phyloP scores from a whole-genome alignment of 2,888 invertebrate genomes.

The Odontocerum albicorne region DNA sequence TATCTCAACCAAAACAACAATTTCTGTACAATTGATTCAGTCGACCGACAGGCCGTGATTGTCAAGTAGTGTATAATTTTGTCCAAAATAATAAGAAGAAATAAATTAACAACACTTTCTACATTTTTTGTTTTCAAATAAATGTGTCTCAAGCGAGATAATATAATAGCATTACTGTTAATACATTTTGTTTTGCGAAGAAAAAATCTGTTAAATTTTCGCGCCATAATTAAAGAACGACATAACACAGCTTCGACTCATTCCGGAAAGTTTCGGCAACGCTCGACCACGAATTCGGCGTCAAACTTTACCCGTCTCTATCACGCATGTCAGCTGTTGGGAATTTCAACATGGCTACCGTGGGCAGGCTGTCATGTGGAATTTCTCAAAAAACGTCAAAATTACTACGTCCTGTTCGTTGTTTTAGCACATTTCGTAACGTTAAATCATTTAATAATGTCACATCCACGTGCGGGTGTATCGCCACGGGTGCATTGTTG shows the following conservation, averaged over 20 bases:
- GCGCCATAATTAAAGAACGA: background rate
- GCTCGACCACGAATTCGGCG: background rate
- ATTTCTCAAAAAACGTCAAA: slow-evolving; percentile 48
- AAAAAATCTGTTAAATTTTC: background rate
- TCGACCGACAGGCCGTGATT: too few relatives aligned
- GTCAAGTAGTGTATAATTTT: too few relatives aligned
- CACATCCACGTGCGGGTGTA: slow-evolving; percentile 50
- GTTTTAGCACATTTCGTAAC: slow-evolving; percentile 46
- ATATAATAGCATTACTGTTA: too few relatives aligned
- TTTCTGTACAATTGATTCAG: too few relatives aligned
- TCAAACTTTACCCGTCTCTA: slow-evolving; percentile 42
- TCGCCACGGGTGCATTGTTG: slow-evolving; percentile 49
- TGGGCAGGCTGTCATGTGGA: slow-evolving; percentile 51
- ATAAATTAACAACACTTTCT: too few relatives aligned
- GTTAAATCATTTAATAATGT: slow-evolving; percentile 44
- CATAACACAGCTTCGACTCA: background rate
- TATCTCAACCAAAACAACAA: too few relatives aligned
- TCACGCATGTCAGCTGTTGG: slow-evolving; percentile 52
- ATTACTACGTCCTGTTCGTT: slow-evolving; percentile 44
- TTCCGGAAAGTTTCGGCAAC: slow-evolving; percentile 4
- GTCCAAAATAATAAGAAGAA: too few relatives aligned
- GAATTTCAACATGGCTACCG: slow-evolving; percentile 54
- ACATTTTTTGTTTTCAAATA: too few relatives aligned
- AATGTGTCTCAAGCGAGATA: too few relatives aligned
- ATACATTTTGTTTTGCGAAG: too few relatives aligned